Evolutionary conservation across 2,888 invertebrate species (phyloP), one percentile per base, ranked within the genome.

Genomic region (Theretra japonica): DNA sequence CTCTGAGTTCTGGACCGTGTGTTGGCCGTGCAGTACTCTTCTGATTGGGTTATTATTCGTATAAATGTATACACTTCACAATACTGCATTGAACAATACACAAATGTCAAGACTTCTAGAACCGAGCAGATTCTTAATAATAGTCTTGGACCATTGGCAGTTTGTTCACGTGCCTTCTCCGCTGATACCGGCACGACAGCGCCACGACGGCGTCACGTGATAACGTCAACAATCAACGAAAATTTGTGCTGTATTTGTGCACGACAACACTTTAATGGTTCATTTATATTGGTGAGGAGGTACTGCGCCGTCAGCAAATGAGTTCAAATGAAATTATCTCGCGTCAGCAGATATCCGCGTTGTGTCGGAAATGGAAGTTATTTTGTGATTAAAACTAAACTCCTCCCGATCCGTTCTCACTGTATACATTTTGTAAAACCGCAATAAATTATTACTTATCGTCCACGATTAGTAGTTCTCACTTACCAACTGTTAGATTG

Each of bases 201-300:
- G 41, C 65, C 65, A 48, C 41, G 28, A 19, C 28, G 17, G 21
- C 17, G 28, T 28, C 28, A 33, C 25, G 59, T 19, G 33, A 19
- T 30, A 30, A 0, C 65, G 65, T 25, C 23, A 65, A 7, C 65
- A 6, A 17, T 59, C 30, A 23, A 15, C 48, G 23, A 48, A 48
- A 48, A 65, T 48, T 23, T 23, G 21, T 65, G 23, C 23, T 8
- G 41, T 23, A 65, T 41, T 65, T 65, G 48, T 65, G 69, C 23
- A 53, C 56, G 72, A 72, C 62, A 69, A 59, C 62, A 62, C 15
- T 59, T 65, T 48, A 48, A 65, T 65, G 23, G 48, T 48, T 48
- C 65, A 23, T 21, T 48, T 48, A 19, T 30, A 30, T 41, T 65
- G 41, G 23, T 17, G 23, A 48, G 48, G 23, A 48, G 7, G 19